Conservation (phyloP, 2,113 vertebrate species). For the Lonchura striata region DNA sequence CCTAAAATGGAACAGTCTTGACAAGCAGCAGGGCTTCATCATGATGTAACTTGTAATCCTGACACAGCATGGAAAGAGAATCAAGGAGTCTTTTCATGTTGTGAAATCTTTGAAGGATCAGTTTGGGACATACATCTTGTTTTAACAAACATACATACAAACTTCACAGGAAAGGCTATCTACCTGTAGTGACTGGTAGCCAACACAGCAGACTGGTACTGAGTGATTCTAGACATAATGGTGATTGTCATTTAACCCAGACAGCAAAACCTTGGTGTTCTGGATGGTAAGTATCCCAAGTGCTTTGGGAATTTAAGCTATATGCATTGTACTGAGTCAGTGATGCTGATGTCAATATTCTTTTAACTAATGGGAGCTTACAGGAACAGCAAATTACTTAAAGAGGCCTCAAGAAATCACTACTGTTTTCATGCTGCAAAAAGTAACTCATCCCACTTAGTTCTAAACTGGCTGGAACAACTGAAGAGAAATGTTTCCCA, state of each 20-base stretch:
- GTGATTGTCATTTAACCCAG: not conserved
- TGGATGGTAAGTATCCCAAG: not conserved
- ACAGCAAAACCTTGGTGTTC: not conserved
- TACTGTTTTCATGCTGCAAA: not conserved
- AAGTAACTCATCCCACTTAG: not conserved
- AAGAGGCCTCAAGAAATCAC: not conserved
- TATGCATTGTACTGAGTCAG: not conserved
- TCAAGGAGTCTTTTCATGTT: not conserved
- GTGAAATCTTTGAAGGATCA: not conserved
- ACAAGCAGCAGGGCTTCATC: not conserved
- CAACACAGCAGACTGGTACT: not conserved
- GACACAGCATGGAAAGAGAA: not conserved
- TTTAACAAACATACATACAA: not conserved
- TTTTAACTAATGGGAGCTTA: not conserved
- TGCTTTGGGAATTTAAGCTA: not conserved
- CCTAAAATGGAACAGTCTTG: not conserved
- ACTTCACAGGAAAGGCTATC: not conserved
- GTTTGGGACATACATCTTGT: not conserved
- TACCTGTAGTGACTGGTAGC: not conserved
- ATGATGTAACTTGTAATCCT: not conserved
- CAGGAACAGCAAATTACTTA: not conserved
- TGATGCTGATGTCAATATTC: not conserved
- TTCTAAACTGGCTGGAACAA: not conserved
- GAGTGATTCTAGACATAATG: not conserved
- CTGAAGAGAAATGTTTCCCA: not conserved